Conservation (phyloP, 2,888 invertebrate species). For the Eupithecia dodoneata region DNA sequence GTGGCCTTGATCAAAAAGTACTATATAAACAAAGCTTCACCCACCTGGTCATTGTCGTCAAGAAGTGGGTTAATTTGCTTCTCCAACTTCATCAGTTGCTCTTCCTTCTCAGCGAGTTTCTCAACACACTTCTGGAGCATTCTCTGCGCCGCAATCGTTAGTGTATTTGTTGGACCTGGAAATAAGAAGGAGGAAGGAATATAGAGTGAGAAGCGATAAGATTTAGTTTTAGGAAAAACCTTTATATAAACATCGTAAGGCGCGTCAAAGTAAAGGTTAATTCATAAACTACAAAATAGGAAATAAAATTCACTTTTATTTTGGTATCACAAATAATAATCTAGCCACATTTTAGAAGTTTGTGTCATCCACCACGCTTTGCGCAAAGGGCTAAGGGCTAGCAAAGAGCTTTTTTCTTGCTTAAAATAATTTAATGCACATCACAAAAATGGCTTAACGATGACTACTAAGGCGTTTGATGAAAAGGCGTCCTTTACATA, state of each 20-base stretch:
- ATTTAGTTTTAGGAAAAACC: not conserved
- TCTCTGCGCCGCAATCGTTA: constrained; percentile 93
- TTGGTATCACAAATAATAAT: too few relatives aligned
- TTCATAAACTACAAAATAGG: not conserved
- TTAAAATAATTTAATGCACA: not conserved
- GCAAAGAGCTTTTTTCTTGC: too few relatives aligned
- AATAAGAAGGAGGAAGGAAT: not conserved
- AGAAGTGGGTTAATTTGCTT: constrained; percentile 99
- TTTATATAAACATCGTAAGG: not conserved
- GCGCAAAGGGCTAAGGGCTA: too few relatives aligned
- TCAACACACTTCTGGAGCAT: constrained; percentile 96
- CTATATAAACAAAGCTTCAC: not conserved
- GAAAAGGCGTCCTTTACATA: not conserved
- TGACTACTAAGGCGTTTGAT: not conserved
- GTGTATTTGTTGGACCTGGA: constrained; percentile 89
- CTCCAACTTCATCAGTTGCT: constrained; percentile 96
- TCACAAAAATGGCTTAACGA: not conserved
- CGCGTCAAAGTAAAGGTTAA: not conserved
- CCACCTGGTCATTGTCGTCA: constrained; percentile 96
- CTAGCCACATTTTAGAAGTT: not conserved
- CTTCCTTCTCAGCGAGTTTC: constrained; percentile 95
- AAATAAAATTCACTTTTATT: too few relatives aligned
- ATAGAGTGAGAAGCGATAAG: not conserved
- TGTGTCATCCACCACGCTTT: not conserved
- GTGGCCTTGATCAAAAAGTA: too few relatives aligned